These are phyloP conservation scores for Paramacrobiotus metropolitanus DNA, from an alignment of 1,140 invertebrate species.

Conservation along the genomic window DNA sequence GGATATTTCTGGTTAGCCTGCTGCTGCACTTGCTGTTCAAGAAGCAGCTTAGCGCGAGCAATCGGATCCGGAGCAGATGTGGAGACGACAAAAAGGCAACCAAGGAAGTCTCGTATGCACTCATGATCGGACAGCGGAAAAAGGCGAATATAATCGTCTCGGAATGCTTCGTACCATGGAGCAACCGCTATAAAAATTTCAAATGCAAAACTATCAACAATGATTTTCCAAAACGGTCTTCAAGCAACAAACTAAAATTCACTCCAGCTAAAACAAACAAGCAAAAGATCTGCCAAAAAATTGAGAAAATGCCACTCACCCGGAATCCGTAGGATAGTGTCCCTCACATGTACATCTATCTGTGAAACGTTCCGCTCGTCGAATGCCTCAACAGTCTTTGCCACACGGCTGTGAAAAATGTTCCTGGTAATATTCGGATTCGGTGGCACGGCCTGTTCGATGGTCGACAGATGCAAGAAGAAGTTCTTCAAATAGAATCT, in stretches of 20 bases:
- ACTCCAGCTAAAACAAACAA: too few species aligned
- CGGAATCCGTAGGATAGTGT: neutral
- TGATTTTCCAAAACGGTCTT: too few species aligned
- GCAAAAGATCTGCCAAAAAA: neutral
- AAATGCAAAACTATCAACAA: slow-evolving; percentile 4
- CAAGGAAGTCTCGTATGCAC: slow-evolving; percentile 75
- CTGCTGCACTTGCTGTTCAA: slow-evolving; percentile 50
- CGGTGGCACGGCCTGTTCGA: neutral
- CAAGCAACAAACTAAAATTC: too few species aligned
- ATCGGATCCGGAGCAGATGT: slow-evolving; percentile 52
- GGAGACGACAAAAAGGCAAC: slow-evolving; percentile 57
- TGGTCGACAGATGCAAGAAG: neutral
- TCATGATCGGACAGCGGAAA: slow-evolving; percentile 80
- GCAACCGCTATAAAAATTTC: slow-evolving; percentile 31
- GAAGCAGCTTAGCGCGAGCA: slow-evolving; percentile 45
- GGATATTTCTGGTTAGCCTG: slow-evolving; percentile 36
- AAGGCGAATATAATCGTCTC: slow-evolving; percentile 64
- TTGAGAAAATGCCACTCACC: neutral
- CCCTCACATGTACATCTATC: neutral
- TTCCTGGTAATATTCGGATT: neutral
- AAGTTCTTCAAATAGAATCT: slow-evolving; percentile 4
- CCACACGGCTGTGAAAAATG: neutral
- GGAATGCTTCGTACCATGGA: slow-evolving; percentile 91
- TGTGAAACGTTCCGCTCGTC: neutral
- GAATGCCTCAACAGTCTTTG: neutral